Evolutionary conservation across 2,797 vertebrate species (phyloP), one percentile per base, ranked within the genome.

Genomic region (Pangasius djambal): DNA sequence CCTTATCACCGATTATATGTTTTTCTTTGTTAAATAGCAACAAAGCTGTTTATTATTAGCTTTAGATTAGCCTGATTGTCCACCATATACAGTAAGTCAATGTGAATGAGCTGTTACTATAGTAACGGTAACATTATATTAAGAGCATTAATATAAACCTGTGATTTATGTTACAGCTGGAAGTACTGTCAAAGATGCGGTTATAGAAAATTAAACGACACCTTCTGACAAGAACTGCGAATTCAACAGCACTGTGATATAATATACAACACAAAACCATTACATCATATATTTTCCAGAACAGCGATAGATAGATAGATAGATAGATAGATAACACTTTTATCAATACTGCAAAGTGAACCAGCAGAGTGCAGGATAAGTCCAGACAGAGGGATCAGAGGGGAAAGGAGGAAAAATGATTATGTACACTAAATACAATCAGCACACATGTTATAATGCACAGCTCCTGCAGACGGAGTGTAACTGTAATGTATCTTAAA

Each of bases 381-480:
- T 28, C 12, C 34, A 61, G 5, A 40, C 55, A 28, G 34, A 34
- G 7, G 6, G n/a, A 79, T 79, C 52, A 57, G 52, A 83, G 4
- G 13, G 57, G 37, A 40, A 59, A 12, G 12, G 13, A 59, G 34
- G 20, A 37, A 37, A 59, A 40, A 82, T 25, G 0, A 81, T 81
- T 82, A 57, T 8, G 18, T 57, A 59, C 31, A 37, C 31, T 37
- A 83, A 63, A 63, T 31, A 69, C 61, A 69, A 9, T 50, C 83
- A 84, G 83, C 59, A 31, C 61, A 50, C 57, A 50, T 77, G 22
- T 61, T 61, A 37, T 61, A 83, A 25, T 82, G 55, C 52, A 59
- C 57, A 61, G 79, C 12, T 82, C 18, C 57, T 82, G 57, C 57
- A 82, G 57, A 82, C 20, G 13, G 61, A 50, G 6, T 84, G 40